phyloP scores from a whole-genome alignment of 2,797 vertebrate species.

The Lutra lutra region DNA sequence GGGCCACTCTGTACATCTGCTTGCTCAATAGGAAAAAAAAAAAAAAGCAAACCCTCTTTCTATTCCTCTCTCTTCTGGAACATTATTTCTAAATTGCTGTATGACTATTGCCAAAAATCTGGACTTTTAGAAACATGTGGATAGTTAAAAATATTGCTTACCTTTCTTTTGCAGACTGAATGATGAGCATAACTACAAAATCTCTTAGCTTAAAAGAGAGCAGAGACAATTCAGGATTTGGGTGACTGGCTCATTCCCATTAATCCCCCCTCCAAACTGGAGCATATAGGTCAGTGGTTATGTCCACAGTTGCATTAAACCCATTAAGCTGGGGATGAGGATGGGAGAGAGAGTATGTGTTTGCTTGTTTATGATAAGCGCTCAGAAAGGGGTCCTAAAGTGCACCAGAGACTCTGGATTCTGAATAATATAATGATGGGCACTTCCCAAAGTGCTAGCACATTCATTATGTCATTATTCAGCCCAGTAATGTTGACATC shows the following conservation, averaged over 20 bases:
- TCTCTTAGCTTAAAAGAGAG: neutral
- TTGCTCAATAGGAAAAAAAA: neutral
- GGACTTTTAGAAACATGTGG: neutral
- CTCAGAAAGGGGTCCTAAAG: neutral
- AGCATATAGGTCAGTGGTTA: conserved; percentile 52
- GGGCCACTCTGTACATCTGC: neutral
- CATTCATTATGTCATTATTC: conserved; percentile 71
- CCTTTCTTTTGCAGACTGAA: neutral
- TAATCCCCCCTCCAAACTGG: neutral
- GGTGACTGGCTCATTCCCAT: neutral
- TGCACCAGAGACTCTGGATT: conserved; percentile 55
- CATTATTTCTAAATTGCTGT: neutral
- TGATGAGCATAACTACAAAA: neutral
- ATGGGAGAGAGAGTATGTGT: neutral
- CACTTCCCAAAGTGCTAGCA: conserved; percentile 23
- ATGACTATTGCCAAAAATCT: neutral
- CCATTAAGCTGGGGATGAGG: conserved; percentile 58
- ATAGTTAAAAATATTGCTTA: neutral
- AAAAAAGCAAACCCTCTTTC: neutral
- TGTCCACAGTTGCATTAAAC: conserved; percentile 69
- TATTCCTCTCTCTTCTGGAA: neutral
- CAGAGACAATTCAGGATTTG: neutral
- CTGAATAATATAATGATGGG: conserved; percentile 61
- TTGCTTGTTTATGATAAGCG: conserved; percentile 43
- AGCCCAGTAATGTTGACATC: neutral